Percentiles rank a stretch among this genome's conserved stretches.
These are phyloP conservation scores for Aldrovandia affinis DNA, from an alignment of 2,797 vertebrate species.

Conservation along the genomic window DNA sequence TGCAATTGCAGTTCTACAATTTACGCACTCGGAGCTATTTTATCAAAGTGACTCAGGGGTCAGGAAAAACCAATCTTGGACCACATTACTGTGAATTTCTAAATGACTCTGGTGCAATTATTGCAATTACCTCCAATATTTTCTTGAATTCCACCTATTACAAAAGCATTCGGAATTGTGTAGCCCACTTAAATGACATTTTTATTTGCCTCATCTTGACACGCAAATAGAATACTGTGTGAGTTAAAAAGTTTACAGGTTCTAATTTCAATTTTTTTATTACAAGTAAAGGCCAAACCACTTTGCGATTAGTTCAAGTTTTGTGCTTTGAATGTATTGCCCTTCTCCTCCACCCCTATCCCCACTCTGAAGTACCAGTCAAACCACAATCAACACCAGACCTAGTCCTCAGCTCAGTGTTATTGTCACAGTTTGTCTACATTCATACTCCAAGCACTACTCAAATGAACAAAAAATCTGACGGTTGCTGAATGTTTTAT, in stretches of 20 bases:
- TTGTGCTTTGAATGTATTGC: too few species aligned
- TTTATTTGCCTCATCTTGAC: too few species aligned
- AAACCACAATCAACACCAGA: not conserved
- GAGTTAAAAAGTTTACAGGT: too few species aligned
- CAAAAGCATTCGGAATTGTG: too few species aligned
- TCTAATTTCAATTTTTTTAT: too few species aligned
- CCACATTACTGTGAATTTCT: not conserved
- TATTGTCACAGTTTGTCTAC: not conserved
- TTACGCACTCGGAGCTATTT: not conserved
- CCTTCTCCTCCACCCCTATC: too few species aligned
- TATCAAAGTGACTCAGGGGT: not conserved
- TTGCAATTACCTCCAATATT: not conserved
- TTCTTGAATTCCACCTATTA: too few species aligned
- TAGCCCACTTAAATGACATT: too few species aligned
- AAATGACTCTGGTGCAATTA: not conserved
- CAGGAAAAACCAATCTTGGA: not conserved
- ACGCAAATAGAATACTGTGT: too few species aligned
- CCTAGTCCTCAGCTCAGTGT: not conserved
- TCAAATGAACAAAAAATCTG: not conserved
- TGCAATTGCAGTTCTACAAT: not conserved
- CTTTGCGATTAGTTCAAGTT: too few species aligned
- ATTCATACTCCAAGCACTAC: not conserved
- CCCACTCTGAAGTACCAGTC: not conserved
- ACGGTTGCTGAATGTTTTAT: not conserved
- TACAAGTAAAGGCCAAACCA: too few species aligned